phyloP scores from a whole-genome alignment of 2,797 vertebrate genomes.

The Poecile montanus region DNA sequence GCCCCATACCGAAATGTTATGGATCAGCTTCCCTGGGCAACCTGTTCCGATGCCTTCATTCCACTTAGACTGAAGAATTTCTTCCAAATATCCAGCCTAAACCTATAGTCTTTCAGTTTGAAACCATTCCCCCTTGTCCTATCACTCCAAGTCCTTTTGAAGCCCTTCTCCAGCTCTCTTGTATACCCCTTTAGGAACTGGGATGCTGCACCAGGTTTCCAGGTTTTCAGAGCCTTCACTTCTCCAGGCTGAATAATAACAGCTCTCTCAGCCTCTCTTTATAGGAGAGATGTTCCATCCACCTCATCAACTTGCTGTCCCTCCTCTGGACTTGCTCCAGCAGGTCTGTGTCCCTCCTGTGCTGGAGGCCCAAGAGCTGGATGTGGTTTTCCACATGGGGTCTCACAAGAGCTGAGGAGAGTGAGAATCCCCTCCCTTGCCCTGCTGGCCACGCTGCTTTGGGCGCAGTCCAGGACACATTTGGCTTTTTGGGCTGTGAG shows the following conservation, averaged over 20 bases:
- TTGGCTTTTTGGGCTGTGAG: neutral
- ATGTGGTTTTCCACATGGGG: neutral
- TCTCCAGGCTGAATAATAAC: neutral
- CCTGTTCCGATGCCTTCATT: neutral
- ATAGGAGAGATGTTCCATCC: neutral
- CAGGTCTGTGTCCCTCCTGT: neutral
- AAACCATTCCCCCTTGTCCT: neutral
- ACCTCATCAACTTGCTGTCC: neutral
- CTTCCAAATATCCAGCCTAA: neutral
- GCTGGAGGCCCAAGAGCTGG: neutral
- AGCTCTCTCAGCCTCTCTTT: neutral
- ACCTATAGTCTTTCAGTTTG: neutral
- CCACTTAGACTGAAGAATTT: neutral
- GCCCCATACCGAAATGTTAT: neutral
- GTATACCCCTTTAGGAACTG: neutral
- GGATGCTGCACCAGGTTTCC: neutral
- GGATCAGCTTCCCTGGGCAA: neutral
- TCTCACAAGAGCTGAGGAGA: neutral
- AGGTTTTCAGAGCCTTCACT: neutral
- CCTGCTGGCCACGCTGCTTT: neutral
- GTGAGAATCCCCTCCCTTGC: neutral
- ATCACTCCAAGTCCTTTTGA: neutral
- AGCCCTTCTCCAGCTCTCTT: neutral
- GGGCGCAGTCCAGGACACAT: neutral
- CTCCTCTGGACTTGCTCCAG: neutral